A percentile compares a stretch with the other conserved stretches of the same genome.
Conservation (phyloP, 1,140 invertebrate genomes). For the Euwallacea fornicatus region DNA sequence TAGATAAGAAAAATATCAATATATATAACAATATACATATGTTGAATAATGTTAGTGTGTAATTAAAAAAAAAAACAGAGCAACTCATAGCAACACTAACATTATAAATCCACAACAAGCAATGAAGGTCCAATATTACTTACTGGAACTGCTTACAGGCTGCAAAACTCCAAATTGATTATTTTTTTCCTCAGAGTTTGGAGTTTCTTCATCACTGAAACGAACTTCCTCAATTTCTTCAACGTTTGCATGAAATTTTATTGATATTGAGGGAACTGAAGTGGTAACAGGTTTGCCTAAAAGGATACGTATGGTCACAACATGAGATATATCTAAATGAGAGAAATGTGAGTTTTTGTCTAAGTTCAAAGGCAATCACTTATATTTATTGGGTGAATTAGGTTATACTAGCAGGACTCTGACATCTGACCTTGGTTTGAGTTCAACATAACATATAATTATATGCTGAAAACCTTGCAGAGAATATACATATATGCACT, state of each 20-base stretch:
- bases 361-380: no score
- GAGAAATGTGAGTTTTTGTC: no score
- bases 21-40: no score
- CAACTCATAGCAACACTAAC: background rate
- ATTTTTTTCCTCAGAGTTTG: conserved; percentile 28
- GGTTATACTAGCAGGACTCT: no score
- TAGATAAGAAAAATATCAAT: no score
- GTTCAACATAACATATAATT: no score
- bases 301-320: conserved; percentile 37
- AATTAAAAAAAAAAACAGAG: background rate
- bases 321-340: background rate
- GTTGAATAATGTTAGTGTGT: background rate
- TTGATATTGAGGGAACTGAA: conserved; percentile 61
- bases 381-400: no score
- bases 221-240: conserved; percentile 71
- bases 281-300: conserved; percentile 67
- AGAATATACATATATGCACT: no score
- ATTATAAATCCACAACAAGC: background rate
- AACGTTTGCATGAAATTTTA: conserved; percentile 71
- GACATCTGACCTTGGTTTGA: no score
- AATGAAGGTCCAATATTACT: conserved; percentile 7
- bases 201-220: conserved; percentile 61
- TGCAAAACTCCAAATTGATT: conserved; percentile 20
- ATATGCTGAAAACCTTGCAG: no score
- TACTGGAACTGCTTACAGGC: conserved; percentile 23